Evolutionary conservation across 2,113 vertebrate species (phyloP).

Genomic region (Prunella himalayana): DNA sequence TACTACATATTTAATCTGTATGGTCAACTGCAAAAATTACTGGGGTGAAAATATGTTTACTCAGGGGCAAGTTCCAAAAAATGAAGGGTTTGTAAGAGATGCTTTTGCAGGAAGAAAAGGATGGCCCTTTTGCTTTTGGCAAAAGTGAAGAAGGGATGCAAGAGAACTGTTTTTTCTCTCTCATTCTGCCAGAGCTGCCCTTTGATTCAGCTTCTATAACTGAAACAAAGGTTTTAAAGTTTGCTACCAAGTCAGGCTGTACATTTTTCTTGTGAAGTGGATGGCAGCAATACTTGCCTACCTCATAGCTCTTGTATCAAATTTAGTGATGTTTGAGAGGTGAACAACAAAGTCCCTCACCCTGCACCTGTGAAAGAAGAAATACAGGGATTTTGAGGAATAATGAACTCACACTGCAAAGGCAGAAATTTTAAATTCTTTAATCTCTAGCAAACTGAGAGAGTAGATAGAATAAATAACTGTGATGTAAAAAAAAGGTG

Average conservation of each 20-base stretch:
- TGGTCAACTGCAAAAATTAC: neutral
- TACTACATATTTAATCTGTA: neutral
- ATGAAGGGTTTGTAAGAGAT: neutral
- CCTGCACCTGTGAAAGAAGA: constrained; percentile 25
- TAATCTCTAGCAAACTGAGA: neutral
- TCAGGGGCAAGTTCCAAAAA: neutral
- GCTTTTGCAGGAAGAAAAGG: neutral
- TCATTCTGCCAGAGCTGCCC: neutral
- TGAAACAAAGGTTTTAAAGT: neutral
- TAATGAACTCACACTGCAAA: neutral
- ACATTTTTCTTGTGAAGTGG: neutral
- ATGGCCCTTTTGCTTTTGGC: neutral
- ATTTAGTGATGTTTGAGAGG: neutral
- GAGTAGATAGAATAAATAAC: neutral
- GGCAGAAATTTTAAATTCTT: neutral
- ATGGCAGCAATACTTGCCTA: constrained; percentile 3
- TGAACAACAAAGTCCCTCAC: constrained; percentile 19
- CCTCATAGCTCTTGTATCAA: neutral
- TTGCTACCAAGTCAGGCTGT: neutral
- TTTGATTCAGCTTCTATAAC: neutral
- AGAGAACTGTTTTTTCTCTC: neutral
- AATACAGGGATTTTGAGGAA: neutral
- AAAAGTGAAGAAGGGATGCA: neutral
- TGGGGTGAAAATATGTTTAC: neutral
- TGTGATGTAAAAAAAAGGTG: neutral